A percentile compares a stretch with the other conserved stretches of the same genome.
These are phyloP conservation scores for Ifrita kowaldi DNA, from an alignment of 2,113 vertebrate species.

Conservation along the genomic window DNA sequence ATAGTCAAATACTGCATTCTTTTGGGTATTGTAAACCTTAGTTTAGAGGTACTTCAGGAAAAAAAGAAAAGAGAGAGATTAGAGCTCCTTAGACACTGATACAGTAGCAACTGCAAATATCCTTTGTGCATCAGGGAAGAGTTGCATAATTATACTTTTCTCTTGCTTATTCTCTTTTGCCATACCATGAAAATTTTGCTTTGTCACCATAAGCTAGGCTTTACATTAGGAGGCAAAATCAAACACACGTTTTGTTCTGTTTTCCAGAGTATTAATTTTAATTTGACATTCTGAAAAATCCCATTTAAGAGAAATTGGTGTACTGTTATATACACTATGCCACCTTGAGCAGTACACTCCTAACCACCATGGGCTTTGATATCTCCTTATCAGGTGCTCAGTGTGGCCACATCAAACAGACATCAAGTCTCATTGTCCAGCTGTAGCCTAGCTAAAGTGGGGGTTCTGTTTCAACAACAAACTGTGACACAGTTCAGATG, in stretches of 20 bases:
- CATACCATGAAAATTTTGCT: neutral
- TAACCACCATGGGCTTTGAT: neutral
- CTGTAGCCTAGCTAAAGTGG: neutral
- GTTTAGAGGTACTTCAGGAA: neutral
- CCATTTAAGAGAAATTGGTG: neutral
- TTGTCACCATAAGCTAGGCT: neutral
- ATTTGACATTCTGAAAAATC: neutral
- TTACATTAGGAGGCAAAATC: neutral
- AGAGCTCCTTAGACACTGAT: neutral
- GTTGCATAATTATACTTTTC: neutral
- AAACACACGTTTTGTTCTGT: neutral
- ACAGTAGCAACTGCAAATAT: neutral
- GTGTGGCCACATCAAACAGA: neutral
- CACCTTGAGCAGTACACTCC: neutral
- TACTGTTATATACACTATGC: neutral
- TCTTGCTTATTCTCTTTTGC: neutral
- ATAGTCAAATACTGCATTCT: neutral
- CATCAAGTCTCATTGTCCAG: neutral
- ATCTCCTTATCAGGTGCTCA: neutral
- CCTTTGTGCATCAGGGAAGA: neutral
- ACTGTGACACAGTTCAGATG: neutral
- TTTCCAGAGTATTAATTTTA: neutral
- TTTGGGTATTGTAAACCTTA: neutral
- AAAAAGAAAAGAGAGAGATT: neutral
- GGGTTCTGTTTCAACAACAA: neutral